These are phyloP conservation scores for Scelioninae gen. 2 DNA, from an alignment of 2,888 invertebrate genomes.

Conservation along the genomic window DNA sequence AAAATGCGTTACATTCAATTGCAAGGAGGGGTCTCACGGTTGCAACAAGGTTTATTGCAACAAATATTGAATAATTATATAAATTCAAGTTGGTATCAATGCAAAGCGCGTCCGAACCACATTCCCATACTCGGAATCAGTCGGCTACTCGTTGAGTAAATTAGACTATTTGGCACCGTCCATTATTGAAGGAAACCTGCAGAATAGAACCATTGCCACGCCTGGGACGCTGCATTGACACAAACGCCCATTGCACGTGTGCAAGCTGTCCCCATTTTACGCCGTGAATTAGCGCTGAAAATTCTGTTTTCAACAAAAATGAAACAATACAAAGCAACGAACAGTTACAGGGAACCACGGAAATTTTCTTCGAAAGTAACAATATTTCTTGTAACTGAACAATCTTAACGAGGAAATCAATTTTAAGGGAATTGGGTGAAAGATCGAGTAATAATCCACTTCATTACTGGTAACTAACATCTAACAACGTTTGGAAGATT, in stretches of 20 bases:
- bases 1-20: too few relatives aligned
- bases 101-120: slow-evolving; percentile 50
- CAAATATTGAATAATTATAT: slow-evolving; percentile 30
- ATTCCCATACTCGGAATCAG: slow-evolving; percentile 65
- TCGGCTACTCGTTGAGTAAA: slow-evolving; percentile 65
- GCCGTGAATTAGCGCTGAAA: slow-evolving; percentile 18
- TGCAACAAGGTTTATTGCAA: too few relatives aligned
- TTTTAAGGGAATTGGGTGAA: slow-evolving; percentile 9
- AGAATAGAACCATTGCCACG: slow-evolving; percentile 62
- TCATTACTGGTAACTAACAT: not conserved
- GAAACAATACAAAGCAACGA: slow-evolving; percentile 24
- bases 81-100: slow-evolving; percentile 31
- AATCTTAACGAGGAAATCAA: slow-evolving; percentile 6
- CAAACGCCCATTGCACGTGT: too few relatives aligned
- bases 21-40: too few relatives aligned
- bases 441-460: not conserved
- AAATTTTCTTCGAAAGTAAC: slow-evolving; percentile 18
- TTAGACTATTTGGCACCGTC: slow-evolving; percentile 68
- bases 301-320: slow-evolving; percentile 24
- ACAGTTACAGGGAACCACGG: too few relatives aligned
- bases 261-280: slow-evolving; percentile 29
- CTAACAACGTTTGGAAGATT: too few relatives aligned
- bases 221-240: slow-evolving; percentile 47
- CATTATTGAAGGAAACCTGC: slow-evolving; percentile 67
- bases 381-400: slow-evolving; percentile 10